These are phyloP conservation scores for Dicranocentrus wangi DNA, from an alignment of 2,888 invertebrate genomes.

Conservation along the genomic window DNA sequence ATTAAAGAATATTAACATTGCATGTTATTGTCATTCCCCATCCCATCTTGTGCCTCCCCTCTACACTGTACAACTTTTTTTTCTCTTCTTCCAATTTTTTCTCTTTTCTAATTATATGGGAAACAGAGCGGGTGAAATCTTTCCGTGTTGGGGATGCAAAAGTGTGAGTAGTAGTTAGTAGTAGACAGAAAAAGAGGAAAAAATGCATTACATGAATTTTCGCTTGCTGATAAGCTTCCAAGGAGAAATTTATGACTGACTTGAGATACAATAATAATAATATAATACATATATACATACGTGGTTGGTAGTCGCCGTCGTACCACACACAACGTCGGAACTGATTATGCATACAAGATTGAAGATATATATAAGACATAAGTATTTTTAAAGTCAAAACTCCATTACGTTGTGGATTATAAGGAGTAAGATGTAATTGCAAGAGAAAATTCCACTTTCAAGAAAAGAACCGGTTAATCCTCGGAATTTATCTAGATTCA, in stretches of 20 bases:
- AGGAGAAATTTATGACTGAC: constrained; percentile 11
- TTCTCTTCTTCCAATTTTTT: background rate
- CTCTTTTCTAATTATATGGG: constrained; percentile 33
- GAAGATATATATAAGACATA: constrained; percentile 20
- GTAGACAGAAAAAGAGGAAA: no score
- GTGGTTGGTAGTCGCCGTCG: background rate
- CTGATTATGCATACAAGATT: background rate
- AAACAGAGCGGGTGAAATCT: constrained; percentile 37
- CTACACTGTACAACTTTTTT: background rate
- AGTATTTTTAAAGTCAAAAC: no score
- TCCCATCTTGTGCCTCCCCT: no score
- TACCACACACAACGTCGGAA: constrained; percentile 52
- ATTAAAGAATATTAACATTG: constrained; percentile 18
- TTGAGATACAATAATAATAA: background rate
- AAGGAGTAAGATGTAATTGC: constrained; percentile 51
- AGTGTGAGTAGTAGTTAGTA: background rate
- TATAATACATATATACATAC: no score
- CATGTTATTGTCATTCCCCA: constrained; percentile 1
- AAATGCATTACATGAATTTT: background rate
- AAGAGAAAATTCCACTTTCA: constrained; percentile 31
- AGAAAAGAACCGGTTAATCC: constrained; percentile 64
- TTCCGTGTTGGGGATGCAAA: background rate
- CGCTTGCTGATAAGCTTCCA: constrained; percentile 8
- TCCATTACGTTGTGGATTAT: constrained; percentile 3
- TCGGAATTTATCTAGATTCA: constrained; percentile 62